Evolutionary conservation across 2,888 invertebrate genomes (phyloP).

Genomic region (Athetis lepigone): DNA sequence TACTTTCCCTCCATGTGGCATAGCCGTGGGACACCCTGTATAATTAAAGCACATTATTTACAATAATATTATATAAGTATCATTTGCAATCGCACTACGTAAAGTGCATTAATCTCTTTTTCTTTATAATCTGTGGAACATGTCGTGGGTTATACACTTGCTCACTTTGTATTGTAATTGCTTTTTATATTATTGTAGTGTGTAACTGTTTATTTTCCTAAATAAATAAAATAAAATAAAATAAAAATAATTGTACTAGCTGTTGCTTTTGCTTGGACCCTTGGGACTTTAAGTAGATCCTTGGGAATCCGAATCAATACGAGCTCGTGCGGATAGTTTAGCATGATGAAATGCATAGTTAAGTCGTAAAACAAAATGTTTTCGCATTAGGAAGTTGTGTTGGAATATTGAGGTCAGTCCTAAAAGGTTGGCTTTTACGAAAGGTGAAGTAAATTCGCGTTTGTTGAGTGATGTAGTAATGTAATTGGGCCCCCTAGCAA

Average conservation of each 20-base stretch:
- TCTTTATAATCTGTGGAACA: no score
- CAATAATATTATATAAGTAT: no score
- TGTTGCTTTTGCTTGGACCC: not conserved
- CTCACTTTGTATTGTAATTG: no score
- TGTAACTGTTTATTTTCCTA: no score
- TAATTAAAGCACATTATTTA: no score
- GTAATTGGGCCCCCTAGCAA: constrained; percentile 31
- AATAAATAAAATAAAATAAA: no score
- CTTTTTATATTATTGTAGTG: no score
- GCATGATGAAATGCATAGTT: constrained; percentile 15
- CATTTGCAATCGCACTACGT: no score
- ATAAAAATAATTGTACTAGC: constrained; percentile 24
- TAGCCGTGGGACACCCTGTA: no score
- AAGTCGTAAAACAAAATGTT: constrained; percentile 22
- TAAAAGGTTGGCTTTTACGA: constrained; percentile 38
- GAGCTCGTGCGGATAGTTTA: not conserved
- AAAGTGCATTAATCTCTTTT: no score
- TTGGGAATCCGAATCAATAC: not conserved
- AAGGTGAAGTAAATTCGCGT: constrained; percentile 11
- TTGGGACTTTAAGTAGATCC: constrained; percentile 5
- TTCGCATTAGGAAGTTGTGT: constrained; percentile 19
- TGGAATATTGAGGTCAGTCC: constrained; percentile 11
- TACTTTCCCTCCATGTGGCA: no score
- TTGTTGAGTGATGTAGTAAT: constrained; percentile 29
- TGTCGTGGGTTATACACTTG: no score